Conservation (phyloP, 1,140 invertebrate species). For the Macrobrachium nipponense region DNA sequence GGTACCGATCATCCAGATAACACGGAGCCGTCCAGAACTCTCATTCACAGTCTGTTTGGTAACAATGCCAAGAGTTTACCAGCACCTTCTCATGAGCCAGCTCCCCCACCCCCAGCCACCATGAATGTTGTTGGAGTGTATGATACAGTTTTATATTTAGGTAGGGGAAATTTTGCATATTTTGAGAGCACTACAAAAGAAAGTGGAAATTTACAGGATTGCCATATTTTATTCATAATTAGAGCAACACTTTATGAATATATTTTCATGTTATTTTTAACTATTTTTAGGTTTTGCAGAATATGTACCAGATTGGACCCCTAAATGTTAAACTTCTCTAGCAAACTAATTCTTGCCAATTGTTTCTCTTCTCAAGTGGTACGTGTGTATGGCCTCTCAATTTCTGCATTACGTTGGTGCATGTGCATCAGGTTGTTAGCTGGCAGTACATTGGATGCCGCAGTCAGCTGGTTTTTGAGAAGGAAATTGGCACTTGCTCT, state of each 20-base stretch:
- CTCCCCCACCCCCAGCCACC: constrained; percentile 52
- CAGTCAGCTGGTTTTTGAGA: constrained; percentile 50
- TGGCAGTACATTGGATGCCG: constrained; percentile 58
- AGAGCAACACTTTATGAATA: no score
- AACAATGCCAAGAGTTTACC: constrained; percentile 57
- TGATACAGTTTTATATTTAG: constrained; percentile 57
- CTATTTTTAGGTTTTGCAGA: no score
- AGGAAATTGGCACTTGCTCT: constrained; percentile 54
- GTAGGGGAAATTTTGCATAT: constrained; percentile 14
- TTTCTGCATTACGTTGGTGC: constrained; percentile 45
- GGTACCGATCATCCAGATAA: constrained; percentile 23
- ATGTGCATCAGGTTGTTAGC: constrained; percentile 52
- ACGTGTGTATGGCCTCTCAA: constrained; percentile 61
- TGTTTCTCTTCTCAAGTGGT: constrained; percentile 32
- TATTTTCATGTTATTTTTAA: no score
- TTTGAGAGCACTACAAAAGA: not conserved
- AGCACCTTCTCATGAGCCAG: constrained; percentile 33
- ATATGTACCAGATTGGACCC: no score
- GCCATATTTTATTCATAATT: not conserved
- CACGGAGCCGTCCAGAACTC: not conserved
- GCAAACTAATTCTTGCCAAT: not conserved
- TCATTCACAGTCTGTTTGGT: constrained; percentile 43
- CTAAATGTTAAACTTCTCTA: not conserved
- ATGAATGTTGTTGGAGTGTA: constrained; percentile 53
- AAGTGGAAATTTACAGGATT: not conserved